These are phyloP conservation scores for Ataeniobius toweri DNA, from an alignment of 2,797 vertebrate genomes.

Conservation along the genomic window DNA sequence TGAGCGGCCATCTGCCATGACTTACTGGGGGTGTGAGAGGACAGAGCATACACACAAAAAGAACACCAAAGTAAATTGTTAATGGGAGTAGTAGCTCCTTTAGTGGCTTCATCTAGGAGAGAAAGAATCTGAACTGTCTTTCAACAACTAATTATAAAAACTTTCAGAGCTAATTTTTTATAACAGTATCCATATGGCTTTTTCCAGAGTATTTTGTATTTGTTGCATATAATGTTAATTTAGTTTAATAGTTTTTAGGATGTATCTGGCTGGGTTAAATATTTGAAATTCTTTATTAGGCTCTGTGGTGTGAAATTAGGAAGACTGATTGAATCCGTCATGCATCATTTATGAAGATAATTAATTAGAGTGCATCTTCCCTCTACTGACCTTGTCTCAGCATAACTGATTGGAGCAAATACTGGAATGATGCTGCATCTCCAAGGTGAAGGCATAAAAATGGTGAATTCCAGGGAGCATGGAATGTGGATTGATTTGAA, in stretches of 20 bases:
- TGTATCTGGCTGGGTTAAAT: slow-evolving; percentile 5
- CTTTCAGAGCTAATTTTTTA: too few relatives aligned
- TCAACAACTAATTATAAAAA: too few relatives aligned
- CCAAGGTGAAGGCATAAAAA: slow-evolving; percentile 35
- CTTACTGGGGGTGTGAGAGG: too few relatives aligned
- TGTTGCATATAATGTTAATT: neutral
- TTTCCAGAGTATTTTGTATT: neutral
- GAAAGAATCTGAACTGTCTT: too few relatives aligned
- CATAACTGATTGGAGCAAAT: slow-evolving; percentile 46
- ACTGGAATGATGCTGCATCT: slow-evolving; percentile 25
- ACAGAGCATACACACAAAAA: too few relatives aligned
- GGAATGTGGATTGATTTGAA: neutral
- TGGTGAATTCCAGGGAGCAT: neutral
- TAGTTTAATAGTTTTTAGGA: slow-evolving; percentile 15
- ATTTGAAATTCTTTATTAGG: slow-evolving; percentile 8
- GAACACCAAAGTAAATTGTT: too few relatives aligned
- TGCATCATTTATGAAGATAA: slow-evolving; percentile 63
- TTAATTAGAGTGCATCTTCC: slow-evolving; percentile 52
- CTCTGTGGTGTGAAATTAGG: slow-evolving; percentile 49
- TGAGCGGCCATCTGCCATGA: too few relatives aligned
- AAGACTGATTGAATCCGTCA: slow-evolving; percentile 51
- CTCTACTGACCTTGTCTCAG: slow-evolving; percentile 54
- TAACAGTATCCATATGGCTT: neutral
- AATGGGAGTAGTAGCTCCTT: too few relatives aligned
- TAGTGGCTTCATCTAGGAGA: too few relatives aligned